phyloP scores from a whole-genome alignment of 2,113 vertebrate species.

The Aldabrachelys gigantea region DNA sequence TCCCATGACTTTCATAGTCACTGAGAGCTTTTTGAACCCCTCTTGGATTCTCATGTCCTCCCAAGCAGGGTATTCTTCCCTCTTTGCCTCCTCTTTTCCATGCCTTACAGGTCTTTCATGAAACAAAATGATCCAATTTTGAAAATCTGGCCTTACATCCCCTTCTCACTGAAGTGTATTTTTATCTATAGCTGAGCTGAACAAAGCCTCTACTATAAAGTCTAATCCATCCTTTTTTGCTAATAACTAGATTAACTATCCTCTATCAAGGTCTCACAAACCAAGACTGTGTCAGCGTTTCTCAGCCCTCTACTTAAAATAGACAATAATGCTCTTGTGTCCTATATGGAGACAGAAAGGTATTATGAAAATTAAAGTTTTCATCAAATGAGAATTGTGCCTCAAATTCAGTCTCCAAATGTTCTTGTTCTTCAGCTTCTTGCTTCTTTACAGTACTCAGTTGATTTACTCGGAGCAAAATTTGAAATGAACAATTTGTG shows the following conservation, averaged over 20 bases:
- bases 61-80: rapidly evolving
- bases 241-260: not conserved
- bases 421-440: not conserved
- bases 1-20: not conserved
- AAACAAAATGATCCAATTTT: not conserved
- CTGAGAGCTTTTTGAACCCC: not conserved
- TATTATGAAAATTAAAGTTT: not conserved
- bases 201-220: not conserved
- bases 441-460: not conserved
- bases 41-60: not conserved
- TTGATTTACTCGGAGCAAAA: not conserved
- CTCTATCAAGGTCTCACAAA: not conserved
- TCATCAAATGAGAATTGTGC: not conserved
- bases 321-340: not conserved
- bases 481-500: not conserved
- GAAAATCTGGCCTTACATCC: not conserved
- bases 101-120: rapidly evolving
- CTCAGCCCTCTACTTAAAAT: not conserved
- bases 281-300: not conserved
- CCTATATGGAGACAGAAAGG: not conserved
- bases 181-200: not conserved
- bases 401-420: not conserved
- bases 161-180: not conserved
- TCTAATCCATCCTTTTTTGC: not conserved
- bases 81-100: not conserved